Base-by-base conservation (phyloP, 2,113 vertebrate genomes). In the Columba janthina region DNA sequence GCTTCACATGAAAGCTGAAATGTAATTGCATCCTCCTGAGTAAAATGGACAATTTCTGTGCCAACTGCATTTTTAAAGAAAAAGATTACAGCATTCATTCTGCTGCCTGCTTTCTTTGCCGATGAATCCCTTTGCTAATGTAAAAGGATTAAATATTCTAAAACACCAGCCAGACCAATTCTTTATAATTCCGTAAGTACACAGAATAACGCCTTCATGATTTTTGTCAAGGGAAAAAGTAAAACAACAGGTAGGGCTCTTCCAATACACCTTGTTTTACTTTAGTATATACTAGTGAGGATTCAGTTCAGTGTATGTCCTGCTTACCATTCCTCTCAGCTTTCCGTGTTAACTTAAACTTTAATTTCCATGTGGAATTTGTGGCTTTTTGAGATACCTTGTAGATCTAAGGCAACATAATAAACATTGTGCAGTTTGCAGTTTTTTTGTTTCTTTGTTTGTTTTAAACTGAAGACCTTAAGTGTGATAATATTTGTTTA, bases 1-100 rank as follows among this genome's bases (percentile, higher is more conserved):
- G 92, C 83, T 94, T 97, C 96, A 96, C 82, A 85, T 89, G 94
- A 94, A 96, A 96, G 82, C 83, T 87, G 86, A 75, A 94, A 92
- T 82, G 93, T 89, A 96, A 94, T 91, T 91, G 83, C 86, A 81
- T 94, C 93, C 90, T 90, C 76, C 89, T 76, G 93, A 88, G 89
- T 95, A 92, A 96, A 95, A 94, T 89, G 73, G 88, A 72, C 92
- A 70, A 92, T 93, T 95, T 96, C 88, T 96, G 88, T 88, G 95
- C 86, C 75, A 96, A 81, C 36, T n/a, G 22, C 9, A 3, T 62
- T 86, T 80, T 95, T 93, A 91, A 95, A 90, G 89, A 57, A n/a
- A 89, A 93, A 93, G 90, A 95, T 96, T 74, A 94, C 64, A 92
- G 74, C 50, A 50, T 85, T 88, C 75, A 69, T 58, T 91, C n/a